Evolutionary conservation across 2,113 vertebrate genomes (phyloP).

Genomic region (Hippopotamus amphibius): DNA sequence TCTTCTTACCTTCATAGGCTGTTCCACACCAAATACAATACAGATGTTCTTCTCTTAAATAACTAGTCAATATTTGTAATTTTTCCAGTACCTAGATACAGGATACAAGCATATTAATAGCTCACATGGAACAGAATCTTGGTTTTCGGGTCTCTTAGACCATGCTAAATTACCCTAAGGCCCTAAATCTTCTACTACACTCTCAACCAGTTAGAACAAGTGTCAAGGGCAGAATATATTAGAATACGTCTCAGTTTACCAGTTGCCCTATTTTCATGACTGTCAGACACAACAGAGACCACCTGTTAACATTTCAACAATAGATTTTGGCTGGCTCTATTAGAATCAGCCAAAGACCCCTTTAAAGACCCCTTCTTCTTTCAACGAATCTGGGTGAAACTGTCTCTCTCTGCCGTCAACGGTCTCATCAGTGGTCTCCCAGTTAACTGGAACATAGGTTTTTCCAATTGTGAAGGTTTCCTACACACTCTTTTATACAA

Average conservation of each 20-base stretch:
- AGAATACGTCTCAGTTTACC: background rate
- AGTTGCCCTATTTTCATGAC: background rate
- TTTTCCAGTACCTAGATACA: constrained; percentile 91
- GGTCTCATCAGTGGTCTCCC: background rate
- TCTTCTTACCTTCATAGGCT: constrained; percentile 93
- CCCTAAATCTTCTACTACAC: background rate
- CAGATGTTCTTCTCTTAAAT: constrained; percentile 93
- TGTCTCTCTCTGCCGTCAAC: background rate
- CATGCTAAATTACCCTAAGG: background rate
- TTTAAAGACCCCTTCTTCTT: background rate
- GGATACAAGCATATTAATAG: background rate
- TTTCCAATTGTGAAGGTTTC: constrained; percentile 16
- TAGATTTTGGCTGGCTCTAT: background rate
- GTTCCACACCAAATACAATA: constrained; percentile 99
- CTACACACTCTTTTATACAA: background rate
- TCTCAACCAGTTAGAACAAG: background rate
- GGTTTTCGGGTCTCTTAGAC: background rate
- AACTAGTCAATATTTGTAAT: constrained; percentile 93
- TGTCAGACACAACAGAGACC: background rate
- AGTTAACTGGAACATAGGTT: background rate
- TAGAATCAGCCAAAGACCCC: background rate
- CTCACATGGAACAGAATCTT: background rate
- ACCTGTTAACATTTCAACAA: background rate
- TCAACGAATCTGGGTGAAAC: background rate
- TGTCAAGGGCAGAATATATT: background rate